Conservation (phyloP, 2,888 invertebrate genomes). For the Abrostola triplasia region DNA sequence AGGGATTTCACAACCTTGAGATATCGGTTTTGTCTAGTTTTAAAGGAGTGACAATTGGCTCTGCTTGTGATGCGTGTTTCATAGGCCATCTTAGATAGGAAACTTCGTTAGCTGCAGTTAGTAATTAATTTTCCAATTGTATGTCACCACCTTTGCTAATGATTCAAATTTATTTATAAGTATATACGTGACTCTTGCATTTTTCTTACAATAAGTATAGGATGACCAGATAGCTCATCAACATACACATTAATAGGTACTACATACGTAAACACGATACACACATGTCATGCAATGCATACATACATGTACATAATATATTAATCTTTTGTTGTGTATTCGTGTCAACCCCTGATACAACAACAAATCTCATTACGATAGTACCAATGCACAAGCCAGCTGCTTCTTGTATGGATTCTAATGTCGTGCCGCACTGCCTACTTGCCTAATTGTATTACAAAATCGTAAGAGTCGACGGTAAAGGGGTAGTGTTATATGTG, state of each 20-base stretch:
- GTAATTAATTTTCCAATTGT: no score
- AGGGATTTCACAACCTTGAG: no score
- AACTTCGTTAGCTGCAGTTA: no score
- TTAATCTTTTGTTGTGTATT: slow-evolving; percentile 31
- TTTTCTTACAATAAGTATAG: no score
- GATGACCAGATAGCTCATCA: no score
- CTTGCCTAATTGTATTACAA: slow-evolving; percentile 76
- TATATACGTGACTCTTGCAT: no score
- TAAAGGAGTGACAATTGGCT: no score
- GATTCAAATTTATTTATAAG: no score
- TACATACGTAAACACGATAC: not conserved
- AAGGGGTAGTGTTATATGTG: slow-evolving; percentile 67
- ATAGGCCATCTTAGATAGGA: no score
- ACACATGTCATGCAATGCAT: not conserved
- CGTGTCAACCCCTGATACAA: slow-evolving; percentile 48
- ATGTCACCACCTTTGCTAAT: no score
- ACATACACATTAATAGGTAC: not conserved
- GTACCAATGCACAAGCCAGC: slow-evolving; percentile 75
- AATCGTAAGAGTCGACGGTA: slow-evolving; percentile 78
- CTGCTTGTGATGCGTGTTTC: no score
- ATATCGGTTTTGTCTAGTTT: no score
- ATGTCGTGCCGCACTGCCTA: slow-evolving; percentile 64
- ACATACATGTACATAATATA: not conserved
- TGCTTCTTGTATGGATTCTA: slow-evolving; percentile 81
- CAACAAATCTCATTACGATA: slow-evolving; percentile 79